These are phyloP conservation scores for Nannobrachium achirus DNA, from an alignment of 2,113 vertebrate species.

Conservation along the genomic window DNA sequence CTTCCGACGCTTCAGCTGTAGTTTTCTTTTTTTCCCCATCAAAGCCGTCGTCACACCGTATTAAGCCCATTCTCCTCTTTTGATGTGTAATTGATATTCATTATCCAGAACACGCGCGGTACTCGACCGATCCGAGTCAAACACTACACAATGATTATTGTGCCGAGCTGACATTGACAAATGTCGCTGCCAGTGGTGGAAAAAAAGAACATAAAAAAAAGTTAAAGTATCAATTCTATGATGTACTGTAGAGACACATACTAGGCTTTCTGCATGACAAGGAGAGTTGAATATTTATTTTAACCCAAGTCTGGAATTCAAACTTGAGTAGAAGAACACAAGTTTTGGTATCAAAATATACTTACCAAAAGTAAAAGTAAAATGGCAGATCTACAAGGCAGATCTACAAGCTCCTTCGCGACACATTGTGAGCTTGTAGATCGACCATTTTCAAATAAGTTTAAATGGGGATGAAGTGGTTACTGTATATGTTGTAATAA, in stretches of 20 bases:
- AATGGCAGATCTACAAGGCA: too few relatives aligned
- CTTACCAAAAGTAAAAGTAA: too few relatives aligned
- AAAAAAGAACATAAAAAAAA: too few relatives aligned
- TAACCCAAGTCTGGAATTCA: not conserved
- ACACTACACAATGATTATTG: conserved; percentile 31
- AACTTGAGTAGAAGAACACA: conserved; percentile 1
- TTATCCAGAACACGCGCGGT: conserved; percentile 24
- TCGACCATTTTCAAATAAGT: too few relatives aligned
- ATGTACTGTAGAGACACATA: not conserved
- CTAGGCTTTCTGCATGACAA: too few relatives aligned
- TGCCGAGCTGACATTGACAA: conserved; percentile 32
- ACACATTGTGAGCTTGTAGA: too few relatives aligned
- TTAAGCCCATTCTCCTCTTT: conserved; percentile 17
- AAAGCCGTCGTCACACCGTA: conserved; percentile 24
- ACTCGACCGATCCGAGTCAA: conserved; percentile 44
- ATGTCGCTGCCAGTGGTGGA: conserved; percentile 17
- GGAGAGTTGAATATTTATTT: too few relatives aligned
- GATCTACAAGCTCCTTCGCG: too few relatives aligned
- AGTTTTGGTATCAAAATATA: too few relatives aligned
- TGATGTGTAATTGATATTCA: conserved; percentile 40
- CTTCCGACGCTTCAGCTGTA: conserved; percentile 33
- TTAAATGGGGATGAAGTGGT: too few relatives aligned
- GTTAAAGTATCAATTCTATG: too few relatives aligned
- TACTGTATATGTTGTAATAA: too few relatives aligned
- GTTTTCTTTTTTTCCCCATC: conserved; percentile 8